Conservation (phyloP, 1,140 invertebrate genomes). For the Palaemon carinicauda region DNA sequence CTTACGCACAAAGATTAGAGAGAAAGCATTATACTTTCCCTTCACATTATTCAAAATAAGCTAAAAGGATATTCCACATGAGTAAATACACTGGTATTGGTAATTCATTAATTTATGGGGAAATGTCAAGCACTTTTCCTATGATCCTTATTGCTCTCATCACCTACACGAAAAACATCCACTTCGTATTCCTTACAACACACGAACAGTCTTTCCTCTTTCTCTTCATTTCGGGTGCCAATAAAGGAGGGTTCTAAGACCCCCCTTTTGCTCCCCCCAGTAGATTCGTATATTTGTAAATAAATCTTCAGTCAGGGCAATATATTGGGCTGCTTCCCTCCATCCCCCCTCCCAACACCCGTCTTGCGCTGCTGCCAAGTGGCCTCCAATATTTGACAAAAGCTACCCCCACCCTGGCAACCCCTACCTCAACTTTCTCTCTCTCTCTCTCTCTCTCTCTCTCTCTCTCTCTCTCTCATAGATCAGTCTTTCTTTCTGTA, state of each 20-base stretch:
- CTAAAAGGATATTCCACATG: no score
- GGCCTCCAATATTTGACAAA: constrained; percentile 34
- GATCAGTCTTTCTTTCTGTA: no score
- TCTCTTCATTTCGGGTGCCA: constrained; percentile 41
- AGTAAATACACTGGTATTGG: no score
- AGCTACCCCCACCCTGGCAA: not conserved
- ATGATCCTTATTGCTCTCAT: not conserved
- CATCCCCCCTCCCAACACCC: not conserved
- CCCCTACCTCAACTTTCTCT: not conserved
- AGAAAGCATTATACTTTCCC: no score
- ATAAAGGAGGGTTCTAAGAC: constrained; percentile 36
- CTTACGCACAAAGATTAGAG: no score
- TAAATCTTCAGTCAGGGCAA: not conserved
- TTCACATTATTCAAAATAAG: no score
- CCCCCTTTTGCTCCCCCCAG: not conserved
- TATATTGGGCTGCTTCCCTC: not conserved
- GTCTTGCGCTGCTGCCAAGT: constrained; percentile 27
- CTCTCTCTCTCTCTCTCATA: constrained; percentile 4
- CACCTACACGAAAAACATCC: not conserved
- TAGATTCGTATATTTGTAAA: no score
- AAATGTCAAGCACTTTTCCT: no score
- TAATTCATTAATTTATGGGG: no score
- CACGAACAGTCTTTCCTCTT: constrained; percentile 31
- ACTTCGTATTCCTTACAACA: constrained; percentile 35
- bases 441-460: constrained; percentile 13